Conservation (phyloP, 2,113 vertebrate genomes). For the Suncus etruscus region DNA sequence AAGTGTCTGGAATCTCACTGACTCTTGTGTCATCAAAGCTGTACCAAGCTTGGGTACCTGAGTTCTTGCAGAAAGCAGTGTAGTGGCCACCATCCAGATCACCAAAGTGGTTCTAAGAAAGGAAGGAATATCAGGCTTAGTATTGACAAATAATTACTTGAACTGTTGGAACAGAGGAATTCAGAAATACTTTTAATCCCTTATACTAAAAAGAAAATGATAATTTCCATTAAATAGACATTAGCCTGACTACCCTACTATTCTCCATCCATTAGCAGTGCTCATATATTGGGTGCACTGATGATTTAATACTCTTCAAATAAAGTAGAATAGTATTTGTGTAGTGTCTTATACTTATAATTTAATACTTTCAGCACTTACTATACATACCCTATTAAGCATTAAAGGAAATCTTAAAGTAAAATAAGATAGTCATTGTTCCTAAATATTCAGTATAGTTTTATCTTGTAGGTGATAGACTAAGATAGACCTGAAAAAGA, state of each 20-base stretch:
- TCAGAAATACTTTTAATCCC: neutral
- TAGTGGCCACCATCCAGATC: slow-evolving; percentile 93
- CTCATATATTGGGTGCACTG: neutral
- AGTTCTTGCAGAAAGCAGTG: slow-evolving; percentile 91
- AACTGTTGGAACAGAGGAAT: neutral
- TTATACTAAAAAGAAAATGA: slow-evolving; percentile 28
- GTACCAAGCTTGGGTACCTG: slow-evolving; percentile 88
- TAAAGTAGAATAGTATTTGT: neutral
- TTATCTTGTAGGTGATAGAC: neutral
- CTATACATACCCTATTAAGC: neutral
- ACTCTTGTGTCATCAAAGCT: slow-evolving; percentile 89
- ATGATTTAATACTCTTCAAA: neutral
- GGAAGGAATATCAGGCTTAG: slow-evolving; percentile 30
- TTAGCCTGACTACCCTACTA: neutral
- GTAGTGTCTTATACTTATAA: neutral
- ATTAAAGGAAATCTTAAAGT: neutral
- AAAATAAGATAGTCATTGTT: neutral
- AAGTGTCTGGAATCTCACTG: slow-evolving; percentile 84
- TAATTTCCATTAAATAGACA: neutral
- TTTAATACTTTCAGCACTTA: neutral
- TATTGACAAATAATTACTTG: neutral
- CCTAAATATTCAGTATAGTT: slow-evolving; percentile 22
- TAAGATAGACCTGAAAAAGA: neutral
- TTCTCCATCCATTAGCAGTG: neutral
- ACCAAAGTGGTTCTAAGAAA: slow-evolving; percentile 91